phyloP scores from a whole-genome alignment of 2,797 vertebrate genomes.

The Hyperoplus lanceolatus region DNA sequence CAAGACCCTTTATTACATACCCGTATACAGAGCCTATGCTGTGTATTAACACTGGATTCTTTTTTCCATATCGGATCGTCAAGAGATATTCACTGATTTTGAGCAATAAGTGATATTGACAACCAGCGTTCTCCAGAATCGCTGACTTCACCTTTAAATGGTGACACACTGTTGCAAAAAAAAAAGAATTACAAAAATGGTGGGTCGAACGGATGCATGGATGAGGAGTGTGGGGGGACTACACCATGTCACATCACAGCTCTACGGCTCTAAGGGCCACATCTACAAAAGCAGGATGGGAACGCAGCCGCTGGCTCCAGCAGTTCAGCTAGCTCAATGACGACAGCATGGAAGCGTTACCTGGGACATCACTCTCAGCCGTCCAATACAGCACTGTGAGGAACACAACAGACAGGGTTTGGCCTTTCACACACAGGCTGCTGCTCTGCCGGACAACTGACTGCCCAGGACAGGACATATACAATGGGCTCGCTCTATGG shows the following conservation, averaged over 20 bases:
- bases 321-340: constrained; percentile 70
- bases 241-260: constrained; percentile 76
- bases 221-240: constrained; percentile 64
- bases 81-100: too few relatives aligned
- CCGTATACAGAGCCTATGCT: too few relatives aligned
- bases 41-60: too few relatives aligned
- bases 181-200: constrained; percentile 5
- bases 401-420: constrained; percentile 86
- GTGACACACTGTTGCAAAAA: constrained; percentile 24
- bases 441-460: constrained; percentile 72
- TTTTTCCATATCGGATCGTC: too few relatives aligned
- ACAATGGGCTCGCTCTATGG: constrained; percentile 52
- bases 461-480: constrained; percentile 64
- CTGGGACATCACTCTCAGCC: constrained; percentile 88
- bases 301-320: constrained; percentile 63
- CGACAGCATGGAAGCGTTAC: constrained; percentile 79
- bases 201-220: constrained; percentile 60
- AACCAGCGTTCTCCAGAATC: too few relatives aligned
- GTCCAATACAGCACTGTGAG: constrained; percentile 91
- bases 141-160: constrained; percentile 31
- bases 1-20: too few relatives aligned
- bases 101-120: too few relatives aligned
- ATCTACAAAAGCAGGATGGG: constrained; percentile 78
- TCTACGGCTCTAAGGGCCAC: constrained; percentile 70
- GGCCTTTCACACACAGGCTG: constrained; percentile 84